Evolutionary conservation across 2,888 invertebrate genomes (phyloP), one percentile per base, ranked within the genome.

Genomic region (Brachypalpus laphriformis): DNA sequence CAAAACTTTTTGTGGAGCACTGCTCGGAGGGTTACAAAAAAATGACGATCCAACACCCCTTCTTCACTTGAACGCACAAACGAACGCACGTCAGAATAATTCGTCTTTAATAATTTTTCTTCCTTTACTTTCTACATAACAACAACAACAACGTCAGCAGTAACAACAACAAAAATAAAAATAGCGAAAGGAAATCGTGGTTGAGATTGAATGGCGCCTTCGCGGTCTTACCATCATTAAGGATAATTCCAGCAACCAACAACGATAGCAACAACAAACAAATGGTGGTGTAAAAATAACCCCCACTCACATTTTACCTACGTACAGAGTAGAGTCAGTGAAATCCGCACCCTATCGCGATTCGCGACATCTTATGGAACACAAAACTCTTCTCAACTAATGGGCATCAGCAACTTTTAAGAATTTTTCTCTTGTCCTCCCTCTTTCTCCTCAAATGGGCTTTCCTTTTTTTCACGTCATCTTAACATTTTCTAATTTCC

Each of bases 121-220:
- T 57, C 34, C 51, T 56, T 37, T 31, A 25, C 25, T 68, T 47
- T 47, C 37, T 14, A 54, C 51, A n/a, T n/a, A n/a, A n/a, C n/a
- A n/a, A n/a, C n/a, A 51, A 56, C 54, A 65, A 56, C 45, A 51
- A 56, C 63, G 54, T 54, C 45, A 65, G 31, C 31, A 51, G 25
- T 9, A 49, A 18, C 45, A 45, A n/a, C 6, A 42, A 31, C 6
- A n/a, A 51, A 70, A 54, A 22, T 18, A 28, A 54, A 78, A 81
- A 76, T 74, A 65, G 47, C 56, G 34, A 81, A 71, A 76, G 75
- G 81, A 85, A 81, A 81, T 66, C 81, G 65, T 76, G 81, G 81
- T 81, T 81, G 71, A 85, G 85, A 85, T 85, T 81, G 85, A 81
- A 81, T 85, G 81, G 75, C 81, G 85, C 85, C 85, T 85, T 85